Evolutionary conservation across 1,140 invertebrate species (phyloP).

Genomic region (Ericerus pela): DNA sequence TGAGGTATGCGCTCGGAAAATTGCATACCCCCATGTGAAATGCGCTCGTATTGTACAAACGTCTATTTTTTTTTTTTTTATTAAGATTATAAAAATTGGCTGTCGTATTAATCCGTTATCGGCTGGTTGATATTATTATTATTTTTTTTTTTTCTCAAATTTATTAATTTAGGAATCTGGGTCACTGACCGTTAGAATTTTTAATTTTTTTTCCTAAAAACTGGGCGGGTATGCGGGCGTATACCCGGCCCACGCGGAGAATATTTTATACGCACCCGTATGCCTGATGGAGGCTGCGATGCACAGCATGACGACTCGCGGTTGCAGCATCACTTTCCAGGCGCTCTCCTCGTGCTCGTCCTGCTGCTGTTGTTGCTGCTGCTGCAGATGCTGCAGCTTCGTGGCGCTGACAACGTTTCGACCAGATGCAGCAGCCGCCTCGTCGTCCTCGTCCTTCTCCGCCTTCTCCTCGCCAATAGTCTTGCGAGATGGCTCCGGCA

Average conservation of each 20-base stretch:
- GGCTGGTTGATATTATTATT: too few species aligned
- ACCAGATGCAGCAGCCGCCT: constrained; percentile 37
- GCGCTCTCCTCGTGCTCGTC: constrained; percentile 36
- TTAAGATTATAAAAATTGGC: too few species aligned
- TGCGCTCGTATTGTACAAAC: too few species aligned
- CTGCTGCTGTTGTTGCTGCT: constrained; percentile 27
- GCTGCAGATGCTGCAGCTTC: neutral
- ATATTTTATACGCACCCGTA: constrained; percentile 43
- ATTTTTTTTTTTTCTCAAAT: neutral
- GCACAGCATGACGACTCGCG: constrained; percentile 63
- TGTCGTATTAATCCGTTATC: too few species aligned
- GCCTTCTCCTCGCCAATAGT: constrained; percentile 48
- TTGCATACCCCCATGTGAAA: too few species aligned
- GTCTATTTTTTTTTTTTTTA: too few species aligned
- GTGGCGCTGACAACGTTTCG: constrained; percentile 38
- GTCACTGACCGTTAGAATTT: neutral
- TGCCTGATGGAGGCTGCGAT: constrained; percentile 79
- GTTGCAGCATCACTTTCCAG: constrained; percentile 57
- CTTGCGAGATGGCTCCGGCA: constrained; percentile 60
- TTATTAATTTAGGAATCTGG: neutral
- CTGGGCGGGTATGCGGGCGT: neutral
- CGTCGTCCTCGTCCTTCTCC: constrained; percentile 24
- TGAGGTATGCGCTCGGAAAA: too few species aligned
- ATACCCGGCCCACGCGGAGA: neutral
- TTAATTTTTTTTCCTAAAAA: constrained; percentile 1